These are phyloP conservation scores for Drosophila parabipectinata DNA, from an alignment of 1,140 invertebrate species.

Conservation along the genomic window DNA sequence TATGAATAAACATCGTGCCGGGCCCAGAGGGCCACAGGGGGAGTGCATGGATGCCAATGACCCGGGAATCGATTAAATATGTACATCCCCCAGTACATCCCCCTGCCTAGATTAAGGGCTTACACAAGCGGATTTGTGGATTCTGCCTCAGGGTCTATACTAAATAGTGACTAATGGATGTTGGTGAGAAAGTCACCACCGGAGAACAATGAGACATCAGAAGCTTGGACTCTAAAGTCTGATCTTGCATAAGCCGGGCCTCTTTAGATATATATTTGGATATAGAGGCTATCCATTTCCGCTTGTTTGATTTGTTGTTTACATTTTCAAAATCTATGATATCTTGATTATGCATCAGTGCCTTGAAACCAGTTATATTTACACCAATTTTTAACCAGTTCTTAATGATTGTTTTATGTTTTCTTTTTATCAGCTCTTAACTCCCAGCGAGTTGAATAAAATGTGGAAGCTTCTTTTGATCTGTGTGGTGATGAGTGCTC, in stretches of 20 bases:
- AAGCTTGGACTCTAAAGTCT: not conserved
- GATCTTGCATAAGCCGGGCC: conserved; percentile 23
- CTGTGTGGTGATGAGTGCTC: conserved; percentile 70
- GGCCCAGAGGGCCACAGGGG: not conserved
- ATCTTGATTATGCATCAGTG: conserved; percentile 19
- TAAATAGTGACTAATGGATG: conserved; percentile 11
- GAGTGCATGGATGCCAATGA: conserved; percentile 28
- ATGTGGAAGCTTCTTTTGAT: conserved; percentile 72
- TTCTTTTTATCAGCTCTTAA: conserved; percentile 14
- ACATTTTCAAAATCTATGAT: not conserved
- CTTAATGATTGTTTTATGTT: conserved; percentile 20
- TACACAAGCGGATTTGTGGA: conserved; percentile 45
- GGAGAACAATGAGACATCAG: conserved; percentile 42
- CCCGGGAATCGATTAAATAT: conserved; percentile 34
- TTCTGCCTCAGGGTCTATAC: conserved; percentile 18
- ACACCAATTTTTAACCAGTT: conserved; percentile 43
- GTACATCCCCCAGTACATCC: conserved; percentile 6
- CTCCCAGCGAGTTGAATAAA: conserved; percentile 36
- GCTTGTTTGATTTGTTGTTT: conserved; percentile 5
- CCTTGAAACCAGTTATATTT: conserved; percentile 35
- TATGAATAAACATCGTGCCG: conserved; percentile 20
- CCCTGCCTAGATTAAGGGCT: conserved; percentile 35
- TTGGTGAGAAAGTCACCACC: conserved; percentile 28
- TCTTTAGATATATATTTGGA: not conserved
- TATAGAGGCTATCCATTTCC: conserved; percentile 6